These are phyloP conservation scores for Acrocephalus scirpaceus DNA, from an alignment of 2,797 vertebrate genomes.

Conservation along the genomic window DNA sequence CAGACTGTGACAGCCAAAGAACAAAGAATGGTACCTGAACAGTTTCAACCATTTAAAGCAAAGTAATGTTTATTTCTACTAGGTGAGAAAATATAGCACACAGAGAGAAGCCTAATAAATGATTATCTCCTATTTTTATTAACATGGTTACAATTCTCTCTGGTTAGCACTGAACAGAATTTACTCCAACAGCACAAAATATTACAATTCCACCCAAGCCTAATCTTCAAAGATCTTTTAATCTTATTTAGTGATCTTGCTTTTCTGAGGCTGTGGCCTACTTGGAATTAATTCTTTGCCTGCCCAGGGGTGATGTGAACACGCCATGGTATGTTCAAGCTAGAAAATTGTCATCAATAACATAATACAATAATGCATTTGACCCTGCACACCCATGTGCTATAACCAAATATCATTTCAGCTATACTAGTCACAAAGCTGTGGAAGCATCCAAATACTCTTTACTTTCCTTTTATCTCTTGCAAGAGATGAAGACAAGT, in stretches of 20 bases:
- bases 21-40: neutral
- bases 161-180: neutral
- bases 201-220: neutral
- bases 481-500: neutral
- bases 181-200: neutral
- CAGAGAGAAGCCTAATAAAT: neutral
- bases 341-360: neutral
- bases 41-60: neutral
- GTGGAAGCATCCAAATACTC: neutral
- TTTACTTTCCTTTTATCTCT: neutral
- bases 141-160: neutral
- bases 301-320: neutral
- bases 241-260: neutral
- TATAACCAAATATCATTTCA: neutral
- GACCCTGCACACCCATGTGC: neutral
- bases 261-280: neutral
- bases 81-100: neutral
- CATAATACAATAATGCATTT: neutral
- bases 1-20: neutral
- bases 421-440: neutral
- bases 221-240: neutral
- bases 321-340: fast-evolving
- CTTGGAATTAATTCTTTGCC: neutral
- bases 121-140: neutral
- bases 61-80: neutral